Percentiles rank a stretch among this genome's conserved stretches.
These are phyloP conservation scores for Amphiprion clarkii DNA, from an alignment of 2,797 vertebrate genomes.

Conservation along the genomic window DNA sequence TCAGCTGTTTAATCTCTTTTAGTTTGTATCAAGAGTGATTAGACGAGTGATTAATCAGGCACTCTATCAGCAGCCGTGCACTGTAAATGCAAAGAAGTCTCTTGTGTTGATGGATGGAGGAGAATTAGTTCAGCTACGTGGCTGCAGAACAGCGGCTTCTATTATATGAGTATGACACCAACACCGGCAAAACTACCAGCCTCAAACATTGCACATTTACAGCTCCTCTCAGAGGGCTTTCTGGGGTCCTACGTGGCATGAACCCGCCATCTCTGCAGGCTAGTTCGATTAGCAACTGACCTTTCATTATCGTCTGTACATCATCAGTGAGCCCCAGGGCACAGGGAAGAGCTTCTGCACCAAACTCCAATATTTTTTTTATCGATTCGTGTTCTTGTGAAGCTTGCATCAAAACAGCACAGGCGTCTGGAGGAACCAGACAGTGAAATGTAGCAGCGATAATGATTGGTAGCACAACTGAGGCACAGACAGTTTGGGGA, in stretches of 20 bases:
- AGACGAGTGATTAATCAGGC: slow-evolving; percentile 16
- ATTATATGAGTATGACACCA: slow-evolving; percentile 11
- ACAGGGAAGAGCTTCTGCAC: slow-evolving; percentile 30
- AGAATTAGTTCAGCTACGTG: slow-evolving; percentile 14
- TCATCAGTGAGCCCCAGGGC: slow-evolving; percentile 48
- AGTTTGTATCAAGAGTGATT: slow-evolving; percentile 12
- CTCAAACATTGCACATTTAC: slow-evolving; percentile 43
- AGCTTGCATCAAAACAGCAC: slow-evolving; percentile 40
- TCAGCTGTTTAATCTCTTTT: background rate
- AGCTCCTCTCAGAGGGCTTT: slow-evolving; percentile 20
- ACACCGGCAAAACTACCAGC: slow-evolving; percentile 28
- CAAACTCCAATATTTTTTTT: slow-evolving; percentile 59
- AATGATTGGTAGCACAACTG: slow-evolving; percentile 20
- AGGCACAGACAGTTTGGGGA: background rate
- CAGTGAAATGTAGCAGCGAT: slow-evolving; percentile 22
- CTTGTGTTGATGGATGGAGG: slow-evolving; percentile 17
- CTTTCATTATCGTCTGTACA: slow-evolving; percentile 67
- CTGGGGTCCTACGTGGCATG: slow-evolving; percentile 28
- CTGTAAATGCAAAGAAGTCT: slow-evolving; percentile 24
- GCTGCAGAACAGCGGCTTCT: slow-evolving; percentile 16
- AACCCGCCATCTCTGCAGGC: slow-evolving; percentile 48
- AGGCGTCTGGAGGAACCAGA: slow-evolving; percentile 46
- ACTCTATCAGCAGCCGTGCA: slow-evolving; percentile 9
- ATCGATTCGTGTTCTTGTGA: slow-evolving; percentile 59
- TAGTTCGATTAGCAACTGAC: slow-evolving; percentile 64